Evolutionary conservation across 2,888 invertebrate genomes (phyloP).

Genomic region (Crossocerus cetratus): DNA sequence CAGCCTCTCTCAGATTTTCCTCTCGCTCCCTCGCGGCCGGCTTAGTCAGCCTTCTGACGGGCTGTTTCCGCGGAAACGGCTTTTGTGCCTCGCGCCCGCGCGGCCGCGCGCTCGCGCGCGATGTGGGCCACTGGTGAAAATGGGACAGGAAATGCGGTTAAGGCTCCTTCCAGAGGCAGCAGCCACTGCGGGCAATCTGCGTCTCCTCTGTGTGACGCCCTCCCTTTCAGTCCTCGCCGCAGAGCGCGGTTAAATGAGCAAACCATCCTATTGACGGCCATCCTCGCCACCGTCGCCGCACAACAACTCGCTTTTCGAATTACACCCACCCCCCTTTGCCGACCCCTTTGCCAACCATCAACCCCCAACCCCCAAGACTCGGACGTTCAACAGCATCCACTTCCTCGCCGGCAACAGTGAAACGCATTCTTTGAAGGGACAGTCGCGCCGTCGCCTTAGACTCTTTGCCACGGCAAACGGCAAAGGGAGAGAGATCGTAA

Average conservation of each 20-base stretch:
- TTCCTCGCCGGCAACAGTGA: not conserved
- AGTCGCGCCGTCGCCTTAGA: not conserved
- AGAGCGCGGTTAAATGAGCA: constrained; percentile 13
- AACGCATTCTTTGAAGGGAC: not conserved
- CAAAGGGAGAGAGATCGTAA: not conserved
- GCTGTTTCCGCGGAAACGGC: constrained; percentile 58
- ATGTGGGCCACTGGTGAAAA: constrained; percentile 54
- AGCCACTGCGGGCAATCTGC: constrained; percentile 33
- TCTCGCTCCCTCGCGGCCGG: constrained; percentile 37
- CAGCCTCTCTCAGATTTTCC: not conserved
- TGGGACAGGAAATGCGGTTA: constrained; percentile 60
- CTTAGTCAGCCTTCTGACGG: constrained; percentile 53
- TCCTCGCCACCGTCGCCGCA: constrained; percentile 14
- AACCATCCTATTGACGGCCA: constrained; percentile 17
- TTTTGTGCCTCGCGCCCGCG: constrained; percentile 47
- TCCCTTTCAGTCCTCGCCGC: constrained; percentile 44
- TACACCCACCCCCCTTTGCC: constrained; percentile 12
- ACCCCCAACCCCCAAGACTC: not conserved
- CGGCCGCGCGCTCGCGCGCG: constrained; percentile 11
- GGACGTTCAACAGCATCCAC: not conserved
- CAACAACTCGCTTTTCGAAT: constrained; percentile 30
- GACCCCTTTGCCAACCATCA: not conserved
- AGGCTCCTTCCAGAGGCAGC: constrained; percentile 44
- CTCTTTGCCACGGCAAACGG: not conserved
- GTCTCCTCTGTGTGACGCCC: constrained; percentile 34